These are phyloP conservation scores for Lordiphosa stackelbergi DNA, from an alignment of 1,140 invertebrate genomes.

Conservation along the genomic window DNA sequence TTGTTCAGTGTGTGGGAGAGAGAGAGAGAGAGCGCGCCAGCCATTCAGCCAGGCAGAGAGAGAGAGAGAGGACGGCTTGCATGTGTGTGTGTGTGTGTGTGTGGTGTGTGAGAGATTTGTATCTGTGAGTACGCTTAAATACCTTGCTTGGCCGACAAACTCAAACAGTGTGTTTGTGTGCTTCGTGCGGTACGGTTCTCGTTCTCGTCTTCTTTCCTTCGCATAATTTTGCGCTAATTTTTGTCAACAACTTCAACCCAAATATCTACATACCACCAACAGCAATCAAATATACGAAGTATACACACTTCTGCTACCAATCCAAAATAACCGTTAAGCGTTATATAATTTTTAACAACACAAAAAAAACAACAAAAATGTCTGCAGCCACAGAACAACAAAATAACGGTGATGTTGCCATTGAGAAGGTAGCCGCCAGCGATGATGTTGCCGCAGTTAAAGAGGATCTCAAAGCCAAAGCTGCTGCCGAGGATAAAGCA, in stretches of 20 bases:
- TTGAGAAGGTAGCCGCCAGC: slow-evolving; percentile 68
- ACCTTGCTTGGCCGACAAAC: slow-evolving; percentile 48
- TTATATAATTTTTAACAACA: slow-evolving; percentile 52
- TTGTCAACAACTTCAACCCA: slow-evolving; percentile 53
- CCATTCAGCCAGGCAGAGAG: slow-evolving; percentile 7
- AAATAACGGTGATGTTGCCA: slow-evolving; percentile 75
- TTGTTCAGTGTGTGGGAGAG: slow-evolving; percentile 66
- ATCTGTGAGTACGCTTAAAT: slow-evolving; percentile 48
- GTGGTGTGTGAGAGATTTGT: slow-evolving; percentile 1
- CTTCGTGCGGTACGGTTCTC: slow-evolving; percentile 72
- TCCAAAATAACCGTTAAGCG: slow-evolving; percentile 38
- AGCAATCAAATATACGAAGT: slow-evolving; percentile 48
- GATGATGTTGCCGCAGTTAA: slow-evolving; percentile 63
- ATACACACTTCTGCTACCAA: slow-evolving; percentile 24
- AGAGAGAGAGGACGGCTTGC: slow-evolving; percentile 14
- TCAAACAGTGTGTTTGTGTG: slow-evolving; percentile 69
- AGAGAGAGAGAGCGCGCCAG: slow-evolving; percentile 43
- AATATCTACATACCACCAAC: slow-evolving; percentile 37
- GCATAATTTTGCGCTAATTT: slow-evolving; percentile 65
- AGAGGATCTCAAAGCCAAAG: slow-evolving; percentile 75
- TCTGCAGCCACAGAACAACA: slow-evolving; percentile 77
- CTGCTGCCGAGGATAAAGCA: slow-evolving; percentile 63
- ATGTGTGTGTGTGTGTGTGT: slow-evolving; percentile 8
- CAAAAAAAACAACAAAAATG: slow-evolving; percentile 58
- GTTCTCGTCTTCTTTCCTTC: slow-evolving; percentile 40